Percentiles rank a stretch among this genome's conserved stretches.
These are phyloP conservation scores for Emys orbicularis DNA, from an alignment of 2,797 vertebrate genomes.

Conservation along the genomic window DNA sequence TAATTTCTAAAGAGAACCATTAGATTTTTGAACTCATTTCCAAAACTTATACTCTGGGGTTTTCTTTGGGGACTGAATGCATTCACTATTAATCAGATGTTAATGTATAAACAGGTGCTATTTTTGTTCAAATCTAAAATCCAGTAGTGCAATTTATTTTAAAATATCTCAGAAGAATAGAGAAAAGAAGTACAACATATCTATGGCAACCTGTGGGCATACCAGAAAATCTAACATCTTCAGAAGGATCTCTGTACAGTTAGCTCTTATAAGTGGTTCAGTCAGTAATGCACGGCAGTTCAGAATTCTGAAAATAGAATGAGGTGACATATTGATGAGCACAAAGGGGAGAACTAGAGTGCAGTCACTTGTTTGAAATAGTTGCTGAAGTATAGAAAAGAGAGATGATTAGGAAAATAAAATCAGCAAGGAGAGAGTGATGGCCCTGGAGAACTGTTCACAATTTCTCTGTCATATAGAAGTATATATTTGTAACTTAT, in stretches of 20 bases:
- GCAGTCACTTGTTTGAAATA: background rate
- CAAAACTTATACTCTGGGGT: background rate
- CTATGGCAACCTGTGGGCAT: constrained; percentile 41
- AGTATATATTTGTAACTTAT: background rate
- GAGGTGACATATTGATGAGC: fast-evolving
- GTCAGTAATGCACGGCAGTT: constrained; percentile 18
- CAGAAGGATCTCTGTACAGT: background rate
- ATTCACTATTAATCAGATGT: background rate
- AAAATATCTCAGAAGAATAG: background rate
- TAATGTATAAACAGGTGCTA: background rate
- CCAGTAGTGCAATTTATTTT: background rate
- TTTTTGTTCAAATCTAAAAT: constrained; percentile 19
- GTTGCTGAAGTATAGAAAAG: background rate
- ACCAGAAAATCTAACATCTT: background rate
- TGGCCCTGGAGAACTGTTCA: background rate
- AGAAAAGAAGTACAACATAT: constrained; percentile 14
- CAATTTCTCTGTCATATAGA: background rate
- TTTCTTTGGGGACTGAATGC: background rate
- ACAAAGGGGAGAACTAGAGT: background rate
- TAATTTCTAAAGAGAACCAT: background rate
- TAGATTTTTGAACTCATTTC: background rate
- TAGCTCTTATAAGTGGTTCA: constrained; percentile 35
- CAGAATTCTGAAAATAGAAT: constrained; percentile 35
- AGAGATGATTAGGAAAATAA: background rate
- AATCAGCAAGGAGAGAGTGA: background rate